Base-by-base conservation (phyloP, 2,113 vertebrate species). In the Aplodontia rufa region DNA sequence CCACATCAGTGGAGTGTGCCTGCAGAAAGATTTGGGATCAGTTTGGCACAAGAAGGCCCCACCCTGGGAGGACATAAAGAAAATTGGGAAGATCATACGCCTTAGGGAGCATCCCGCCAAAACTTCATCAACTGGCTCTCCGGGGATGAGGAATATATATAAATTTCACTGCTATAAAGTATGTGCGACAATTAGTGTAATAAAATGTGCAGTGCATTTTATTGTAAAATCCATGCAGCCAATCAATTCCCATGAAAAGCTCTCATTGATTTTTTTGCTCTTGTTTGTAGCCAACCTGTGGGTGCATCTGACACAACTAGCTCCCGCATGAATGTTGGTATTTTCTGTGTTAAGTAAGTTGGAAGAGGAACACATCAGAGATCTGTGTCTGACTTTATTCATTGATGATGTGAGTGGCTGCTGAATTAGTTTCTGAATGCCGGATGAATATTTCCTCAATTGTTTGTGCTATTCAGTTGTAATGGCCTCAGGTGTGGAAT, bases 171-270 rank as follows among this genome's bases (percentile, higher is more conserved):
- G n/a, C n/a, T n/a, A n/a, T n/a, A n/a, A n/a, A n/a, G n/a, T n/a
- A n/a, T n/a, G n/a, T n/a, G n/a, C 24, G 19, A 35, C 30, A 75
- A 35, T 42, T 68, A 28, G 12, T 17, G 62, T 37, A 20, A 16
- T 64, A 62, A 51, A 64, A 75, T 9, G 3, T 19, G 11, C 12
- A 45, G 58, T 47, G 55, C 40, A 5, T 40, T 45, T 72, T 74
- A 51, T n/a, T 66, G 19, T 45, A 53, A 84, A 88, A 58, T 88
- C n/a, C 22, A 79, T 51, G 12, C 11, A 69, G 49, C 49, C 42
- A 22, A 10, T 32, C 28, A 79, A 81, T 81, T 75, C 49, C 79
- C 92, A 24, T 9, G 74, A 72, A 75, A 75, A 88, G 45, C 20
- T n/a, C 14, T 20, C n/a, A n/a, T n/a, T n/a, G n/a, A n/a, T n/a